A percentile compares a stretch with the other conserved stretches of the same genome.
These are phyloP conservation scores for Orius insidiosus DNA, from an alignment of 1,140 invertebrate species.

Conservation along the genomic window DNA sequence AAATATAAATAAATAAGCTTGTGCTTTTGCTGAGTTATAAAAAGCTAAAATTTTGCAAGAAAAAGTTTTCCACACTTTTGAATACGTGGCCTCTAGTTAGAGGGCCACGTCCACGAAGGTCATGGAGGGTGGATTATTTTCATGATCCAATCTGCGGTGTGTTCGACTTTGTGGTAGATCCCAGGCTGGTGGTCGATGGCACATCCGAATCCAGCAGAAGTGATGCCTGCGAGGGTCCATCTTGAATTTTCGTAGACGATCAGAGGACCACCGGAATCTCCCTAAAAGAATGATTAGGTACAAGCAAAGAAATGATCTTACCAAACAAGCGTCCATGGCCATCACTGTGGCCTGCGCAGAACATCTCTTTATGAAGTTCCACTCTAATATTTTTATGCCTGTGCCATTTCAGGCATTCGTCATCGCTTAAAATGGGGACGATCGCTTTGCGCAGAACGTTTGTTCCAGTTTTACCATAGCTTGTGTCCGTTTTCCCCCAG, in stretches of 20 bases:
- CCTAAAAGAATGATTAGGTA: constrained; percentile 29
- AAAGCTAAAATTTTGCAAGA: not conserved
- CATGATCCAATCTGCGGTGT: constrained; percentile 49
- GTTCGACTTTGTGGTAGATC: constrained; percentile 63
- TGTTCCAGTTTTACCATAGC: constrained; percentile 52
- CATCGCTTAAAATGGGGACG: constrained; percentile 56
- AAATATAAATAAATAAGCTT: too few relatives aligned
- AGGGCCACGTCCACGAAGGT: constrained; percentile 10
- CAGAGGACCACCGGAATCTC: constrained; percentile 68
- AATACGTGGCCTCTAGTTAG: not conserved
- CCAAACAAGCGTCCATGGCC: constrained; percentile 68
- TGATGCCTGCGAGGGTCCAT: constrained; percentile 68
- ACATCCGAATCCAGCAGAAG: constrained; percentile 70
- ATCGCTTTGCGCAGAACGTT: constrained; percentile 60
- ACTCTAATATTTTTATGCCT: constrained; percentile 55
- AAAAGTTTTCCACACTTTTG: too few relatives aligned
- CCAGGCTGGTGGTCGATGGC: constrained; percentile 69
- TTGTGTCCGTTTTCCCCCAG: constrained; percentile 70
- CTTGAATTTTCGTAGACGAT: constrained; percentile 35
- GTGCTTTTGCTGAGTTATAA: too few relatives aligned
- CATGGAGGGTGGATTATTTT: constrained; percentile 8
- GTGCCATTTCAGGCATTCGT: constrained; percentile 62
- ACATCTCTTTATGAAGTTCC: constrained; percentile 57
- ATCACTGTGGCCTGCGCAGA: constrained; percentile 66
- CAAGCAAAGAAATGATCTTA: constrained; percentile 26